Percentiles rank a stretch among this genome's conserved stretches.
Evolutionary conservation across 2,888 invertebrate species (phyloP).

Genomic region (Apeira syringaria): DNA sequence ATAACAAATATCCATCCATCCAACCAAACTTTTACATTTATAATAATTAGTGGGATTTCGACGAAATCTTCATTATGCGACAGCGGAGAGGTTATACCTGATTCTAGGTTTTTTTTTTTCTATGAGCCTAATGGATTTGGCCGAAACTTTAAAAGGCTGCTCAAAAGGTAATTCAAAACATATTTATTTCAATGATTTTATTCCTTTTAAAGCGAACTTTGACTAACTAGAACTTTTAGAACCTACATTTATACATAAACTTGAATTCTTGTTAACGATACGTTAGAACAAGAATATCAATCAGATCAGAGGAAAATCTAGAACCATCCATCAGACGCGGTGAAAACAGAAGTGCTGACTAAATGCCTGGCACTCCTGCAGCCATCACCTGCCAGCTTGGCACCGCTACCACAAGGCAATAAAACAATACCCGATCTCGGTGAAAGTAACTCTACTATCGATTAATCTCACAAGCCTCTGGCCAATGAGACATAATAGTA

Average conservation of each 20-base stretch:
- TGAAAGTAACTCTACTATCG: conserved; percentile 68
- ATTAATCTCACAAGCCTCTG: conserved; percentile 63
- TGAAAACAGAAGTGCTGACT: conserved; percentile 44
- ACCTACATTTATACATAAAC: conserved; percentile 7
- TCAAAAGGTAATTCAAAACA: too few species aligned
- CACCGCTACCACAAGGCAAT: conserved; percentile 29
- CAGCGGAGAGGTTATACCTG: too few species aligned
- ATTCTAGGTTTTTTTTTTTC: too few species aligned
- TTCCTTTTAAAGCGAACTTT: too few species aligned
- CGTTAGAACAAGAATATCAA: conserved; percentile 34
- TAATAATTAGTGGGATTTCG: too few species aligned
- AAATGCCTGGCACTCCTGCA: conserved; percentile 57
- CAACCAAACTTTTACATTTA: too few species aligned
- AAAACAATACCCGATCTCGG: conserved; percentile 67
- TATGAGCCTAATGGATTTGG: too few species aligned
- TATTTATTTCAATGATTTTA: too few species aligned
- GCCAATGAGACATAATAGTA: conserved; percentile 61
- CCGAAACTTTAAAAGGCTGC: too few species aligned
- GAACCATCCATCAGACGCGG: conserved; percentile 15
- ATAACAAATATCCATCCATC: too few species aligned
- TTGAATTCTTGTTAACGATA: conserved; percentile 50
- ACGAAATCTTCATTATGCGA: too few species aligned
- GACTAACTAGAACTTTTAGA: too few species aligned
- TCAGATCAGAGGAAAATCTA: conserved; percentile 24
- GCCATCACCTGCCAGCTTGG: conserved; percentile 39